A percentile compares a stretch with the other conserved stretches of the same genome.
phyloP scores from a whole-genome alignment of 2,797 vertebrate genomes.

The Malacoctenus gilli region DNA sequence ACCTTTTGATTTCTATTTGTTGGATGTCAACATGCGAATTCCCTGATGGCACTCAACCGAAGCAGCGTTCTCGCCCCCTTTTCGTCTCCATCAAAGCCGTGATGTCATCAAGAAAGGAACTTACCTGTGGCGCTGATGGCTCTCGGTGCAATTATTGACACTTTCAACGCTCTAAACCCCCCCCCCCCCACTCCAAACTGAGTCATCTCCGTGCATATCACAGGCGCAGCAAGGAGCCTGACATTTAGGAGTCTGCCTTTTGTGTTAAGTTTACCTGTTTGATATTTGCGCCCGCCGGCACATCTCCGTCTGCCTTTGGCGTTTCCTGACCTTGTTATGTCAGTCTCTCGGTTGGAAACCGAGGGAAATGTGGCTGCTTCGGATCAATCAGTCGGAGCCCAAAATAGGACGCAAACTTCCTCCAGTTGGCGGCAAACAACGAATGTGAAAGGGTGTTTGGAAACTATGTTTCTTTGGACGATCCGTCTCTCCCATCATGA shows the following conservation, averaged over 20 bases:
- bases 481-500: background rate
- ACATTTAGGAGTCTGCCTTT: slow-evolving; percentile 15
- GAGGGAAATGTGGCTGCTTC: slow-evolving; percentile 44
- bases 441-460: too few relatives aligned
- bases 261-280: slow-evolving; percentile 26
- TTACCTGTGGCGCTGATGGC: too few relatives aligned
- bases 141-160: background rate
- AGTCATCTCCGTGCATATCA: slow-evolving; percentile 4
- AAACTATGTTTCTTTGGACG: too few relatives aligned
- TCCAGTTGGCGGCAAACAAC: slow-evolving; percentile 26
- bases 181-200: too few relatives aligned
- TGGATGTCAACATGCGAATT: too few relatives aligned
- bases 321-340: slow-evolving; percentile 71
- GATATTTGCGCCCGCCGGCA: slow-evolving; percentile 49
- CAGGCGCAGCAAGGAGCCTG: slow-evolving; percentile 7
- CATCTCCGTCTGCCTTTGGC: slow-evolving; percentile 62
- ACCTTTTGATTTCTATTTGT: too few relatives aligned
- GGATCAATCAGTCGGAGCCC: slow-evolving; percentile 62
- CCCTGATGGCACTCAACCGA: too few relatives aligned
- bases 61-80: too few relatives aligned
- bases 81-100: too few relatives aligned
- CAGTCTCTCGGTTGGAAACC: slow-evolving; percentile 54
- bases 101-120: too few relatives aligned
- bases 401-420: slow-evolving; percentile 55
- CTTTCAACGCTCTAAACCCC: background rate